Conservation (phyloP, 2,888 invertebrate genomes). For the Hoplodrina ambigua region DNA sequence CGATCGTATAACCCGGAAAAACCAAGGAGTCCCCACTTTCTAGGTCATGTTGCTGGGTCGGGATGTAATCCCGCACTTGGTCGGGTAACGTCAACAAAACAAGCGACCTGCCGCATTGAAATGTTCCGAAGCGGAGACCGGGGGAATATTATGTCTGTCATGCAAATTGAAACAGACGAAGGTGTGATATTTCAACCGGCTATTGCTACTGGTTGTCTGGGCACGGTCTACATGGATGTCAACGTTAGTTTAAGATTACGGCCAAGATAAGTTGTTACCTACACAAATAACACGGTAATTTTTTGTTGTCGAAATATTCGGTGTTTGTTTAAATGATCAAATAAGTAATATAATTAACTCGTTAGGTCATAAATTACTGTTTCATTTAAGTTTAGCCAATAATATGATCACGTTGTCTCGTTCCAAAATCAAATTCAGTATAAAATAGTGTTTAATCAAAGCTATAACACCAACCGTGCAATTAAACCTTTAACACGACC, state of each 20-base stretch:
- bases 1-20: conserved; percentile 70
- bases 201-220: conserved; percentile 12
- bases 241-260: conserved; percentile 25
- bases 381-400: background rate
- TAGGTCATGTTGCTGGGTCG: background rate
- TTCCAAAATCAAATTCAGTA: conserved; percentile 26
- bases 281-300: conserved; percentile 22
- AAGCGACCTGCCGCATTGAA: conserved; percentile 58
- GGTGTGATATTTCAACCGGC: conserved; percentile 44
- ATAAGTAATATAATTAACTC: conserved; percentile 18
- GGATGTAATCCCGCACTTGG: conserved; percentile 21
- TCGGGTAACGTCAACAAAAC: conserved; percentile 64
- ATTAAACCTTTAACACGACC: conserved; percentile 43
- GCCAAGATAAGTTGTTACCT: conserved; percentile 20
- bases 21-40: conserved; percentile 18
- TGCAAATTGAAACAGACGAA: conserved; percentile 40
- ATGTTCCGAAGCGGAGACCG: conserved; percentile 33
- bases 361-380: background rate
- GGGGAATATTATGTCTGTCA: conserved; percentile 46
- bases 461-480: conserved; percentile 27
- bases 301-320: background rate
- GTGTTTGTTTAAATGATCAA: conserved; percentile 11
- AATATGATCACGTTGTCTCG: background rate
- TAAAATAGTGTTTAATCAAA: conserved; percentile 12
- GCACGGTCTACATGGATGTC: background rate